Conservation (phyloP, 2,113 vertebrate genomes). For the Sprattus sprattus region DNA sequence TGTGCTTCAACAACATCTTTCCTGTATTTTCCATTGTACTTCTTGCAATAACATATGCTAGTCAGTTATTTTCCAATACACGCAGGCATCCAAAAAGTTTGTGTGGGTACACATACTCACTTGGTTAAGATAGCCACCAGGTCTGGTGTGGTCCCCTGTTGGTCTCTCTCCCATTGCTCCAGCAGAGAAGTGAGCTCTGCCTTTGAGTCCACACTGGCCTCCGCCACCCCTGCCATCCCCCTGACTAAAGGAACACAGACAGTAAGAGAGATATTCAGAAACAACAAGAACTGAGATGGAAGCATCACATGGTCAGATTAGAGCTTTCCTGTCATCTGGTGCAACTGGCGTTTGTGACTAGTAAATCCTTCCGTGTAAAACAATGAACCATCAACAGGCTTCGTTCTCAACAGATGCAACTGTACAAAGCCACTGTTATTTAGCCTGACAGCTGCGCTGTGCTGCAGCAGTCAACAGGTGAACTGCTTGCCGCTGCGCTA, state of each 20-base stretch:
- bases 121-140: slow-evolving; percentile 92
- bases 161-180: slow-evolving; percentile 97
- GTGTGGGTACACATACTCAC: slow-evolving; percentile 58
- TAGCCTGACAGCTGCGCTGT: background rate
- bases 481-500: background rate
- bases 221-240: slow-evolving; percentile 80
- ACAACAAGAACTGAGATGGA: background rate
- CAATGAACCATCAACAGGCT: background rate
- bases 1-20: background rate
- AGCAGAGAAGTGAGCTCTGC: slow-evolving; percentile 93
- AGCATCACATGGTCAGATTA: background rate
- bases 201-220: slow-evolving; percentile 90
- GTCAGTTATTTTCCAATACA: background rate
- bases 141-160: slow-evolving; percentile 86
- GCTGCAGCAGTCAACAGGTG: slow-evolving; percentile 6
- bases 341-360: background rate
- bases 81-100: background rate
- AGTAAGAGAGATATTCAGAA: background rate
- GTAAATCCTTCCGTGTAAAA: background rate
- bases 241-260: slow-evolving; percentile 59
- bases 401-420: background rate
- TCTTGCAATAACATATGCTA: background rate
- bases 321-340: background rate
- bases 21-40: background rate
- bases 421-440: background rate